These are phyloP conservation scores for Loriculus beryllinus DNA, from an alignment of 2,797 vertebrate species.

Conservation along the genomic window DNA sequence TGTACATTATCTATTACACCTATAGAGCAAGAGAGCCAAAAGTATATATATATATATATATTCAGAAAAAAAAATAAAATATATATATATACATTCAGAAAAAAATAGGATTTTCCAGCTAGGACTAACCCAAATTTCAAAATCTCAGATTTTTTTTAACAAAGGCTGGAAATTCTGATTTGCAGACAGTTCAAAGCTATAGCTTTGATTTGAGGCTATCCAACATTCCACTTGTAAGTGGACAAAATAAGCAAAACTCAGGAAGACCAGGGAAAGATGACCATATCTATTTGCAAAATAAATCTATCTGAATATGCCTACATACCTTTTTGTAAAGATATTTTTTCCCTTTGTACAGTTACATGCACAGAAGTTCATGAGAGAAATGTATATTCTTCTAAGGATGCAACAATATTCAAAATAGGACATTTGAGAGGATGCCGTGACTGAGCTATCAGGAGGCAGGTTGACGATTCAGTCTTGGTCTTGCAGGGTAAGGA, in stretches of 20 bases:
- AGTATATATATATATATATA: background rate
- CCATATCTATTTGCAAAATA: background rate
- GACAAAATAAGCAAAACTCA: background rate
- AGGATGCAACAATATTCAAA: background rate
- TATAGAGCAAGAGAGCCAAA: background rate
- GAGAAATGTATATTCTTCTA: background rate
- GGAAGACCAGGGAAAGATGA: background rate
- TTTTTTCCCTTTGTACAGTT: background rate
- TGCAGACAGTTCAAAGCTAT: background rate
- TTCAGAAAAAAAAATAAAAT: background rate
- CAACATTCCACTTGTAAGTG: background rate
- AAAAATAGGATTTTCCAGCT: background rate
- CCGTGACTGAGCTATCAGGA: background rate
- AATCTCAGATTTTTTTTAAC: background rate
- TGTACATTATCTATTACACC: background rate
- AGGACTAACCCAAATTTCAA: background rate
- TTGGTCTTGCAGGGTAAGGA: background rate
- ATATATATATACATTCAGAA: background rate
- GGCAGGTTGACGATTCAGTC: background rate
- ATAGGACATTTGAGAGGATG: background rate
- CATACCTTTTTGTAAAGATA: background rate
- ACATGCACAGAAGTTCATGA: background rate
- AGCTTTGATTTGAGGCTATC: background rate
- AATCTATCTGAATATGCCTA: background rate
- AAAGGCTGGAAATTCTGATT: background rate